Evolutionary conservation across 2,888 invertebrate genomes (phyloP).

Genomic region (Gastracanthus pulcherrimus): DNA sequence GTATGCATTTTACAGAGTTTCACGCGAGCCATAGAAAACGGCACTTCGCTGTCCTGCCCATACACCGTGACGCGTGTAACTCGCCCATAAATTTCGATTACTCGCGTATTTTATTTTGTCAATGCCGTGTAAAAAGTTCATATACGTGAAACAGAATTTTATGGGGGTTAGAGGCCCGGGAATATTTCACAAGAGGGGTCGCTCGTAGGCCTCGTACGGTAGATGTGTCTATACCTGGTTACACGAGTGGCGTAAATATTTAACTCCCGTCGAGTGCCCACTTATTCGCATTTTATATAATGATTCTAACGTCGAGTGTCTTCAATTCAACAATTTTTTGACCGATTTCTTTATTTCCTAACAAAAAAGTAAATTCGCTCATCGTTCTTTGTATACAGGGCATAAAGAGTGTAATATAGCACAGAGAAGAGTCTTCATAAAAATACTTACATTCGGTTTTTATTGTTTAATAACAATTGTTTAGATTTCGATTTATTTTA

Average conservation of each 20-base stretch:
- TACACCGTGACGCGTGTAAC: constrained; percentile 69
- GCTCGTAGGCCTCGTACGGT: constrained; percentile 46
- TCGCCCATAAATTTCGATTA: constrained; percentile 73
- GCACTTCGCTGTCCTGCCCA: constrained; percentile 61
- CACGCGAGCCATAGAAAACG: constrained; percentile 56
- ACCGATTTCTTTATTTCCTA: not conserved
- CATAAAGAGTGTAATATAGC: no score
- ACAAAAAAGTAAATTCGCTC: not conserved
- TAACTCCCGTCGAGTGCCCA: constrained; percentile 65
- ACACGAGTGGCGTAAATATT: constrained; percentile 70
- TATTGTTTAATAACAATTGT: no score
- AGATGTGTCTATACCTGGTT: constrained; percentile 61
- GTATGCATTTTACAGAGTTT: constrained; percentile 73
- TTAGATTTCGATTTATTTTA: no score
- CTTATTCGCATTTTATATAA: constrained; percentile 51
- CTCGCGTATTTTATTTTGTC: constrained; percentile 63
- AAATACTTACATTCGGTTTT: not conserved
- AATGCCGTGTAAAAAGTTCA: constrained; percentile 55
- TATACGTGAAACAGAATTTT: constrained; percentile 48
- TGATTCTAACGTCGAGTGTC: constrained; percentile 42
- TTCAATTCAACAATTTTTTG: not conserved
- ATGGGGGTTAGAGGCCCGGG: constrained; percentile 55
- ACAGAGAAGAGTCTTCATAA: no score
- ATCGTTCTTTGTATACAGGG: no score
- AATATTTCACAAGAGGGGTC: constrained; percentile 57